These are phyloP conservation scores for Acanthopagrus latus DNA, from an alignment of 2,797 vertebrate species.

Conservation along the genomic window DNA sequence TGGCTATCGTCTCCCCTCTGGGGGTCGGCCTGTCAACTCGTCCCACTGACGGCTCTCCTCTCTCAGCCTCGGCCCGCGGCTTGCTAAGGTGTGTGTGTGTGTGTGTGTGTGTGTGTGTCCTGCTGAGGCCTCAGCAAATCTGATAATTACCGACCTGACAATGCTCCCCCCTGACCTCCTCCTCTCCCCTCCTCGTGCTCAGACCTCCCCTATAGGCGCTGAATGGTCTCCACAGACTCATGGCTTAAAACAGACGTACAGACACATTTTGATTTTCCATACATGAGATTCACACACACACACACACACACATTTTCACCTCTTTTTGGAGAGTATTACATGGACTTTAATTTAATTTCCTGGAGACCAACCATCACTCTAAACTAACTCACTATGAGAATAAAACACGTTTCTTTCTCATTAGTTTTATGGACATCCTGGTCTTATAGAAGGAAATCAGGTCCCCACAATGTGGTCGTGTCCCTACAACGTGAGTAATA, in stretches of 20 bases:
- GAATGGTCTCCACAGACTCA: slow-evolving; percentile 23
- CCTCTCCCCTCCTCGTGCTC: background rate
- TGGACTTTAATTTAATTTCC: too few species aligned
- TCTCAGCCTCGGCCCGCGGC: slow-evolving; percentile 59
- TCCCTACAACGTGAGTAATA: too few species aligned
- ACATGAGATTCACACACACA: background rate
- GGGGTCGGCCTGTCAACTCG: slow-evolving; percentile 68
- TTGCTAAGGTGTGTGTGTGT: slow-evolving; percentile 34
- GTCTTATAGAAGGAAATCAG: too few species aligned
- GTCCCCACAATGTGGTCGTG: too few species aligned
- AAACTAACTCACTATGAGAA: too few species aligned
- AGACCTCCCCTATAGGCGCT: slow-evolving; percentile 46
- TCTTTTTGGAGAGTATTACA: too few species aligned
- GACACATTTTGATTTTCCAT: slow-evolving; percentile 7
- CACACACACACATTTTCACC: slow-evolving; percentile 3
- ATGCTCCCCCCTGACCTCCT: slow-evolving; percentile 41
- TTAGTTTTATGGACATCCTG: too few species aligned
- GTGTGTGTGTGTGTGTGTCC: slow-evolving; percentile 33
- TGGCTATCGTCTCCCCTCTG: slow-evolving; percentile 68
- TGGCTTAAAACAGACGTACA: slow-evolving; percentile 28
- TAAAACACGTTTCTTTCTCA: too few species aligned
- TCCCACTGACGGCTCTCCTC: slow-evolving; percentile 62
- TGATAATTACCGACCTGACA: slow-evolving; percentile 81
- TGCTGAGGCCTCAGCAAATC: slow-evolving; percentile 69
- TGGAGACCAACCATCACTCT: too few species aligned